Conservation (phyloP, 2,113 vertebrate genomes). For the Serinus canaria region DNA sequence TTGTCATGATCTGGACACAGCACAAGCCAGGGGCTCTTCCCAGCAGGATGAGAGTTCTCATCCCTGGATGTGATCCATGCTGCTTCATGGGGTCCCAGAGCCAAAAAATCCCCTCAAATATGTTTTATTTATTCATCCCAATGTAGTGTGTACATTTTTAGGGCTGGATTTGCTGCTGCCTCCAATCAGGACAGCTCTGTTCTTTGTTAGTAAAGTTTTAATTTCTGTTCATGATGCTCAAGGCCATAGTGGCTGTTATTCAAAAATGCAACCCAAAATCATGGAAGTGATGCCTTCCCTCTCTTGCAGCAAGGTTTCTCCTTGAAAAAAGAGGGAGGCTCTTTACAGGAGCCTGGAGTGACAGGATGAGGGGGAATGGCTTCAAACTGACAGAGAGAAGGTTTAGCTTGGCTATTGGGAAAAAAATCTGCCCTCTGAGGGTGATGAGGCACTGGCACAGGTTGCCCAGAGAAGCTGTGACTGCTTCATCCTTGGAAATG, state of each 20-base stretch:
- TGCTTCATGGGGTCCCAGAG: background rate
- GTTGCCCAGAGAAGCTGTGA: background rate
- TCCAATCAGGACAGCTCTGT: background rate
- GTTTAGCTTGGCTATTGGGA: background rate
- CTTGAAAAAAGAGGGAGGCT: background rate
- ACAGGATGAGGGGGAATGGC: background rate
- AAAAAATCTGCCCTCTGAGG: background rate
- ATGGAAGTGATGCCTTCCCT: background rate
- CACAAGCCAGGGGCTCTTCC: background rate
- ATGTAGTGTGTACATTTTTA: fast-evolving
- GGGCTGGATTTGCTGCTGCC: background rate
- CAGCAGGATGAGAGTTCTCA: background rate
- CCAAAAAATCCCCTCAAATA: background rate
- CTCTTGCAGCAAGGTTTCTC: background rate
- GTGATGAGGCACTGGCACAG: background rate
- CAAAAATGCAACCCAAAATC: background rate
- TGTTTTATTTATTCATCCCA: background rate
- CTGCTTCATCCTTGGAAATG: background rate
- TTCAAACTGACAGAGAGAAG: background rate
- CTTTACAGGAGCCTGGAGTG: background rate
- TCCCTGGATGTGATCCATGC: background rate
- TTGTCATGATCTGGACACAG: background rate
- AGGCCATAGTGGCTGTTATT: fast-evolving
- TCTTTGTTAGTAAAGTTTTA: background rate
- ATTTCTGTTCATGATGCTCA: background rate